Evolutionary conservation across 2,797 vertebrate species (phyloP).

Genomic region (Crenichthys baileyi): DNA sequence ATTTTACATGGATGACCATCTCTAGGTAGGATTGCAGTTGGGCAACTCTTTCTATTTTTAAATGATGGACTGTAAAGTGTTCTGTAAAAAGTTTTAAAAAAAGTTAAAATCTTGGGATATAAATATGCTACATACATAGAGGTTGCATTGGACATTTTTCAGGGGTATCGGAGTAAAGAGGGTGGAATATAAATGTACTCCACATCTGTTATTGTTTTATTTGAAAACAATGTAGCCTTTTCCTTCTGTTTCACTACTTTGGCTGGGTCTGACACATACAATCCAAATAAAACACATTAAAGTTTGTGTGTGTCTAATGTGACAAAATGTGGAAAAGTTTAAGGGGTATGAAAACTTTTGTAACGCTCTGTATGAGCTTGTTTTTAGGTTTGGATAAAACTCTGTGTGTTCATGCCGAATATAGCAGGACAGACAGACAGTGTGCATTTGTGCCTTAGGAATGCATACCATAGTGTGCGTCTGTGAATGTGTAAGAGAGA

Average conservation of each 20-base stretch:
- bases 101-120: too few species aligned
- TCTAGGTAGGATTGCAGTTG: too few species aligned
- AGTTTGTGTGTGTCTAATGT: background rate
- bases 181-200: background rate
- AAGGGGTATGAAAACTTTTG: background rate
- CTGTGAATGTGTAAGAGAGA: slow-evolving; percentile 31
- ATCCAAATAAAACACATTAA: background rate
- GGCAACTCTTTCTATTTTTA: too few species aligned
- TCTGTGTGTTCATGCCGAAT: slow-evolving; percentile 29
- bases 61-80: too few species aligned
- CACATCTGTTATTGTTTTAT: background rate
- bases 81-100: too few species aligned
- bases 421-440: slow-evolving; percentile 24
- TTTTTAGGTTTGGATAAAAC: slow-evolving; percentile 56
- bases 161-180: background rate
- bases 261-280: background rate
- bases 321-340: background rate
- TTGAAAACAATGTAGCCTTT: too few species aligned
- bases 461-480: slow-evolving; percentile 50
- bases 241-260: background rate
- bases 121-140: too few species aligned
- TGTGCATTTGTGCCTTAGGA: slow-evolving; percentile 65
- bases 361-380: slow-evolving; percentile 14
- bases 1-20: too few species aligned
- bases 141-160: background rate